A percentile compares a stretch with the other conserved stretches of the same genome.
These are phyloP conservation scores for Acleris cristana DNA, from an alignment of 2,888 invertebrate species.

Conservation along the genomic window DNA sequence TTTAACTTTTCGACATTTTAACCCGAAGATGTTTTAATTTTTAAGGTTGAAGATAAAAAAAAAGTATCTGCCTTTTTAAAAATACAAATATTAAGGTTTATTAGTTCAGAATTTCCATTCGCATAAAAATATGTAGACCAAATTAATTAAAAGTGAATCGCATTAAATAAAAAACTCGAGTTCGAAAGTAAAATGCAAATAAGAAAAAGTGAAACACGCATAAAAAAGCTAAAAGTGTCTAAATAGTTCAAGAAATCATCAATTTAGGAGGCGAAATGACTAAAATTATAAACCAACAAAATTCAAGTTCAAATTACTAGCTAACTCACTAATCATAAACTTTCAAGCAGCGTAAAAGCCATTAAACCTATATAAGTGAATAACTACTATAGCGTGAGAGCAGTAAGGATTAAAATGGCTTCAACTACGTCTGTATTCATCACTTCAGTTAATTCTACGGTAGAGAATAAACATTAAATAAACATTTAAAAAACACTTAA, in stretches of 20 bases:
- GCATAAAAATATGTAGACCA: neutral
- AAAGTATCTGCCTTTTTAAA: too few species aligned
- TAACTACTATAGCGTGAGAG: neutral
- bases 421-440: conserved; percentile 36
- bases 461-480: conserved; percentile 42
- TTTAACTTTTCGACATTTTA: too few species aligned
- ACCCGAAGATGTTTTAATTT: too few species aligned
- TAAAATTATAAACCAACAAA: conserved; percentile 1
- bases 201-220: conserved; percentile 2
- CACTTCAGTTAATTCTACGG: conserved; percentile 42
- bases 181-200: conserved; percentile 22
- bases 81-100: too few species aligned
- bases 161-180: neutral
- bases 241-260: conserved; percentile 11
- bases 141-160: neutral
- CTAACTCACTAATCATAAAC: conserved; percentile 4
- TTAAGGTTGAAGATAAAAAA: too few species aligned
- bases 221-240: neutral
- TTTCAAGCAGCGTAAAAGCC: conserved; percentile 9
- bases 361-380: neutral
- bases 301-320: conserved; percentile 15
- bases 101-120: neutral
- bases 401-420: conserved; percentile 14
- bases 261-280: conserved; percentile 10
- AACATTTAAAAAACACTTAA: conserved; percentile 28